Conservation (phyloP, 2,113 vertebrate species). For the Xiphophorus couchianus region DNA sequence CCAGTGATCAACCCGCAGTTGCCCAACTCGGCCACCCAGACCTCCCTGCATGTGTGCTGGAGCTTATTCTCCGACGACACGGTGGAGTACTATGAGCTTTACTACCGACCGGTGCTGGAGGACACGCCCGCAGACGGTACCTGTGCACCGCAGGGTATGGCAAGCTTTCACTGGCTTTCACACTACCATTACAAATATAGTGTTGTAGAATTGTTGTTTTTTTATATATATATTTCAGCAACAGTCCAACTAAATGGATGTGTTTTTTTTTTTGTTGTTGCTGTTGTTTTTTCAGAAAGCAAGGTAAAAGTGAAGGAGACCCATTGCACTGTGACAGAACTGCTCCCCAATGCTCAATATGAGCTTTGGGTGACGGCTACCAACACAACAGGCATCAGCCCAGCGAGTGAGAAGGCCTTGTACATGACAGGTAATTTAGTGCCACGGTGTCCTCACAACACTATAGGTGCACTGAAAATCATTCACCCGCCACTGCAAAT, state of each 20-base stretch:
- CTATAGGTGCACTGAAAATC: not conserved
- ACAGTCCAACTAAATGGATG: not conserved
- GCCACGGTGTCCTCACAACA: not conserved
- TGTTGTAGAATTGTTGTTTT: not conserved
- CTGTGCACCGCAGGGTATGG: constrained; percentile 78
- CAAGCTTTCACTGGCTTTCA: not conserved
- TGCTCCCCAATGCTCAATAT: constrained; percentile 91
- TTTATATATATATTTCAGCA: not conserved
- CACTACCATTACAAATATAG: constrained; percentile 13
- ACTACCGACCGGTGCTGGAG: constrained; percentile 83
- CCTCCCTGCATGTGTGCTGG: constrained; percentile 91
- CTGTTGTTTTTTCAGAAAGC: constrained; percentile 75
- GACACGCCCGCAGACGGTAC: constrained; percentile 60
- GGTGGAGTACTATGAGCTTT: constrained; percentile 88
- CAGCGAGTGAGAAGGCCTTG: constrained; percentile 87
- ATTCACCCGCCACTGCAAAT: not conserved
- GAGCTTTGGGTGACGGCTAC: constrained; percentile 94
- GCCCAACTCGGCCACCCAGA: constrained; percentile 87
- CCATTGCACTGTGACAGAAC: constrained; percentile 85
- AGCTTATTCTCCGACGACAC: constrained; percentile 93
- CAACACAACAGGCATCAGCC: constrained; percentile 89
- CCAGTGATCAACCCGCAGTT: constrained; percentile 93
- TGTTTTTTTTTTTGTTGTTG: not conserved
- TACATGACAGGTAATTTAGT: constrained; percentile 90
- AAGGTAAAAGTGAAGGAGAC: constrained; percentile 89